A percentile compares a stretch with the other conserved stretches of the same genome.
phyloP scores from a whole-genome alignment of 2,888 invertebrate genomes.

The Eupithecia inturbata region DNA sequence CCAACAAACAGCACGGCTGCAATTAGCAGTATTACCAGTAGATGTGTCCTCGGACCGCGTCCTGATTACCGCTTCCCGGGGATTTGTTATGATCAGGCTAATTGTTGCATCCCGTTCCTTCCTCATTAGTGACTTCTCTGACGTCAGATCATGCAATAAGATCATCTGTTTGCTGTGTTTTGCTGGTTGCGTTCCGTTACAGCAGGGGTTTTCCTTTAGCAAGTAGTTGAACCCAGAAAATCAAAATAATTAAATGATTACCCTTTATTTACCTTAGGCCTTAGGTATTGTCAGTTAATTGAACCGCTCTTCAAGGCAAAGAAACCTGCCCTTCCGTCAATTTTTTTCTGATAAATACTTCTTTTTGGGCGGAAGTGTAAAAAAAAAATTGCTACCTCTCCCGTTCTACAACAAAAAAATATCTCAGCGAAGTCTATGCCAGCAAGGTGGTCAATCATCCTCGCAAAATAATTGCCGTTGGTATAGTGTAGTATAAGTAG shows the following conservation, averaged over 20 bases:
- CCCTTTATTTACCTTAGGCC: not conserved
- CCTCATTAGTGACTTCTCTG: conserved; percentile 74
- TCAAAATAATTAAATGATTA: not conserved
- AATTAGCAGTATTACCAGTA: conserved; percentile 9
- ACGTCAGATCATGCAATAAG: conserved; percentile 47
- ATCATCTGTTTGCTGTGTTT: not conserved
- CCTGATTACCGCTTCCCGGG: conserved; percentile 74
- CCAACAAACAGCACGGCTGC: not conserved
- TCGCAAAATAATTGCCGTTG: not conserved
- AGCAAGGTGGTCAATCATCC: not conserved
- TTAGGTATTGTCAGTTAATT: too few species aligned
- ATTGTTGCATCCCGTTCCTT: conserved; percentile 82
- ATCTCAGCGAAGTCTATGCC: too few species aligned
- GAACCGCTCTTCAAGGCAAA: too few species aligned
- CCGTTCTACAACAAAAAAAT: not conserved
- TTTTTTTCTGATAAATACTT: too few species aligned
- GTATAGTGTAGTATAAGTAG: not conserved
- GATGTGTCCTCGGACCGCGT: conserved; percentile 51
- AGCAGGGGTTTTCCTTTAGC: not conserved
- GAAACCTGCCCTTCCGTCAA: too few species aligned
- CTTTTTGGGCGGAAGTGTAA: too few species aligned
- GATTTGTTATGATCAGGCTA: conserved; percentile 82
- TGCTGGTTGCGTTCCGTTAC: not conserved
- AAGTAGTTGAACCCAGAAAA: not conserved
- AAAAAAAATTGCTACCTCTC: not conserved